Evolutionary conservation across 2,113 vertebrate species (phyloP).

Genomic region (Esox niger): DNA sequence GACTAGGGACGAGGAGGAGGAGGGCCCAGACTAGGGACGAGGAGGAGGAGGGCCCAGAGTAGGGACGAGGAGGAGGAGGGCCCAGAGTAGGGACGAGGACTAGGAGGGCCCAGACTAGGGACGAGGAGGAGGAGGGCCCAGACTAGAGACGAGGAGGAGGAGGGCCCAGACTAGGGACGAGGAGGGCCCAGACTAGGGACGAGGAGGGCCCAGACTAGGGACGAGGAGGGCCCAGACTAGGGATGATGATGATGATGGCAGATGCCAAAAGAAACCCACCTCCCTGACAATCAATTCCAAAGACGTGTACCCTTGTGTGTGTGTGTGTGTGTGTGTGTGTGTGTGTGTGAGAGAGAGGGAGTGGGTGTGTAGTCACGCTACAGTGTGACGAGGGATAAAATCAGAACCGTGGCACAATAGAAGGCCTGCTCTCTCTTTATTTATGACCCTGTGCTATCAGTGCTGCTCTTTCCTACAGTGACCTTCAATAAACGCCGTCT

Average conservation of each 20-base stretch:
- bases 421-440: slow-evolving; percentile 37
- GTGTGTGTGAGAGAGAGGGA: slow-evolving; percentile 16
- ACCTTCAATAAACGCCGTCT: slow-evolving; percentile 60
- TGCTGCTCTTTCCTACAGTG: slow-evolving; percentile 43
- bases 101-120: too few relatives aligned
- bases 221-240: too few relatives aligned
- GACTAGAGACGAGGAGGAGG: too few relatives aligned
- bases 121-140: too few relatives aligned
- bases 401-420: slow-evolving; percentile 44
- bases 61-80: neutral
- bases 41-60: neutral
- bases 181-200: too few relatives aligned
- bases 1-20: neutral
- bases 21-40: neutral
- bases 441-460: slow-evolving; percentile 48
- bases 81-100: neutral
- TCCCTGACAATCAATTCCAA: slow-evolving; percentile 20
- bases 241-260: neutral
- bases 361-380: neutral
- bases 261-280: neutral
- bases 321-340: slow-evolving; percentile 18
- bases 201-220: too few relatives aligned
- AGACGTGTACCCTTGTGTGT: slow-evolving; percentile 21
- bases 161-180: too few relatives aligned
- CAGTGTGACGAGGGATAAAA: slow-evolving; percentile 50